Evolutionary conservation across 2,888 invertebrate species (phyloP), one percentile per base, ranked within the genome.

Genomic region (Amphipyra tragopoginis): DNA sequence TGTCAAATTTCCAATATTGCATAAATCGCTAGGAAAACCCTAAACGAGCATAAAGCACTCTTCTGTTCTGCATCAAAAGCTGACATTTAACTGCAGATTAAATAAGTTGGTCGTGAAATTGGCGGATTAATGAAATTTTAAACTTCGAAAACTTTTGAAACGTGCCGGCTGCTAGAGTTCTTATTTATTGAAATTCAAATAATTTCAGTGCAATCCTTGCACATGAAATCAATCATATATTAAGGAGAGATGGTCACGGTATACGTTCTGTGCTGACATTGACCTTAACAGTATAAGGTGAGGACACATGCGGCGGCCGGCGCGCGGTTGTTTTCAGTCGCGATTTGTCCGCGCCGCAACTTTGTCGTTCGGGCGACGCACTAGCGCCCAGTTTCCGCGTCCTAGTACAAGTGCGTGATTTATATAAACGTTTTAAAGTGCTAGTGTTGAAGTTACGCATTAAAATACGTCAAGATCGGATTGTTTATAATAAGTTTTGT

Each of bases 301-400:
- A 57, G 58, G 33, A 54, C 54, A 65, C 57, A 60, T 66, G 57
- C 40, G 40, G 54, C 54, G 40, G 39, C 50, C 47, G 68, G 49
- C 63, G 69, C 71, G 53, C 69, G 56, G 61, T 51, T 70, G 66
- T 60, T 69, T 76, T 75, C 84, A 84, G 82, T 84, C 68, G 77
- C 72, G 59, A 63, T 49, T 66, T 54, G 74, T 69, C 72, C 72
- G 80, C 65, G 74, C 64, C 66, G 73, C 74, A 49, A 65, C 63
- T 53, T 63, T 51, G 77, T 70, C 77, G 78, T 65, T 64, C 54
- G 38, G 45, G 60, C 55, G 57, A 56, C 63, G 63, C 47, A 59
- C 65, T 29, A 63, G 45, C 58, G 51, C 54, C 34, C 52, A 48
- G 57, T 60, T 62, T 53, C 62, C 61, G 75, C 52, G 45, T 64